Evolutionary conservation across 2,888 invertebrate genomes (phyloP).

Genomic region (Sarcophaga variegata): DNA sequence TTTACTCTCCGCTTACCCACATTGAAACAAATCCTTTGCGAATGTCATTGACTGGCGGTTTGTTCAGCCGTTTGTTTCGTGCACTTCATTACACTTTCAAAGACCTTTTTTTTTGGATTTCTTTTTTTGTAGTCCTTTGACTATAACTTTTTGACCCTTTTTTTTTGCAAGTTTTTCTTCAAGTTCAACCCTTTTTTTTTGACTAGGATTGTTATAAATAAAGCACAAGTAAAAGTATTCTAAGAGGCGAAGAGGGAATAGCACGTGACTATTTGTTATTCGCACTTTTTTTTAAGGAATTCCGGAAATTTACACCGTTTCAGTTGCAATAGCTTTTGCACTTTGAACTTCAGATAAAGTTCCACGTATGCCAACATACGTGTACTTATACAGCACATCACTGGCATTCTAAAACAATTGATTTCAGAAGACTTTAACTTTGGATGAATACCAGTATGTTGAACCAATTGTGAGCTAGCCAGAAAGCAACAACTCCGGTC

Average conservation of each 20-base stretch:
- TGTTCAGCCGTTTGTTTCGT: slow-evolving; percentile 9
- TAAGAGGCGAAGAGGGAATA: background rate
- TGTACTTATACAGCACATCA: no score
- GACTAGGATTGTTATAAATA: slow-evolving; percentile 28
- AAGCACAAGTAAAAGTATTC: background rate
- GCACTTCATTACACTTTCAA: slow-evolving; percentile 47
- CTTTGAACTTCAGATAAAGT: background rate
- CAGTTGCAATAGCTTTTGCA: background rate
- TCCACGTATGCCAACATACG: no score
- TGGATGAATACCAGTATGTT: no score
- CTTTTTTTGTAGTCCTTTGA: slow-evolving; percentile 19
- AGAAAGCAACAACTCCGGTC: no score
- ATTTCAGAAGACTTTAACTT: no score
- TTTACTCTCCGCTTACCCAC: background rate
- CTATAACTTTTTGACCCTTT: slow-evolving; percentile 54
- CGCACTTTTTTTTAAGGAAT: slow-evolving; percentile 12
- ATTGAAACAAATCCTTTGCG: slow-evolving; percentile 41
- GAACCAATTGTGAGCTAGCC: no score
- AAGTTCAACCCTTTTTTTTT: slow-evolving; percentile 50
- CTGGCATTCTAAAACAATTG: no score
- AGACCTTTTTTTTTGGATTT: background rate
- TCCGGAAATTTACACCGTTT: background rate
- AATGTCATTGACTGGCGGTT: slow-evolving; percentile 11
- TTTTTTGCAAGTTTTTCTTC: slow-evolving; percentile 5
- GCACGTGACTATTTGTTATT: background rate